Conservation (phyloP, 2,113 vertebrate species). For the Alligator sinensis region DNA sequence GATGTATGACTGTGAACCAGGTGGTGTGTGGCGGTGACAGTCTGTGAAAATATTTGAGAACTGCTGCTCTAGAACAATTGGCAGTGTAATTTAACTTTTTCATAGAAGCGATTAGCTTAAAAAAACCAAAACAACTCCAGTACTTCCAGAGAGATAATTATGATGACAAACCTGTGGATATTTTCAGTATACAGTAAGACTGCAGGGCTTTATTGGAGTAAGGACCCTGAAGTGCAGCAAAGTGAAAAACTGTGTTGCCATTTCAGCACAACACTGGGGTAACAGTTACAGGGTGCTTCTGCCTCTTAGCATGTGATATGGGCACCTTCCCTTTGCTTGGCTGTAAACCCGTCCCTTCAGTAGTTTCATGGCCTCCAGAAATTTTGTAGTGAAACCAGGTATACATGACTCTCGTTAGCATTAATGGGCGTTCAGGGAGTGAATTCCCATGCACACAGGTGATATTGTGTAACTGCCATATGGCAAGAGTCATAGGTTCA, state of each 20-base stretch:
- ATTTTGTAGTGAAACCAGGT: conserved; percentile 13
- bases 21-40: fast-evolving
- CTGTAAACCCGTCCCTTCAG: not conserved
- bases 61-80: not conserved
- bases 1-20: not conserved
- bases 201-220: not conserved
- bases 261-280: not conserved
- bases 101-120: not conserved
- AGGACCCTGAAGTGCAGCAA: not conserved
- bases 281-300: not conserved
- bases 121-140: not conserved
- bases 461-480: not conserved
- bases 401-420: not conserved
- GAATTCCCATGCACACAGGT: not conserved
- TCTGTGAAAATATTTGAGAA: not conserved
- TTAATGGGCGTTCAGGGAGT: not conserved
- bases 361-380: conserved; percentile 47
- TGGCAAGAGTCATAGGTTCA: not conserved
- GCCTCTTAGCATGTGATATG: not conserved
- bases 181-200: not conserved
- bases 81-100: not conserved
- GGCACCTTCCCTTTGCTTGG: not conserved
- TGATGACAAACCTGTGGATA: not conserved
- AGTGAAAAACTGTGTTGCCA: not conserved
- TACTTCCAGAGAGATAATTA: not conserved